A percentile compares a stretch with the other conserved stretches of the same genome.
Conservation (phyloP, 64 coral and sea anemone species). For the Dendronephthya gigantea region DNA sequence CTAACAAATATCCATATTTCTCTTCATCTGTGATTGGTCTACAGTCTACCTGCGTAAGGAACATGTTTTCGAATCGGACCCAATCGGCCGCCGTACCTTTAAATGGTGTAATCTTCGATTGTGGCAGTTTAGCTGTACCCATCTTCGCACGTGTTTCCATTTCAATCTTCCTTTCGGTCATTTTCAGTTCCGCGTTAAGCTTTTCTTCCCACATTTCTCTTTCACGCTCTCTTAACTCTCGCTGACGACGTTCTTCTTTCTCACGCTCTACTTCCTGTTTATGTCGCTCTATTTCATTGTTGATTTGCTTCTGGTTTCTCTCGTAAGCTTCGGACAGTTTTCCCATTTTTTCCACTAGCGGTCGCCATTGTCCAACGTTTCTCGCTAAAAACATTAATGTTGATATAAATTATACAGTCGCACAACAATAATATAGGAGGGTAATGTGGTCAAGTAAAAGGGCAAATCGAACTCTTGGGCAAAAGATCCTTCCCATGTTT, state of each 20-base stretch:
- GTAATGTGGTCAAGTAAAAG: too few relatives aligned
- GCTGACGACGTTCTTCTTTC: too few relatives aligned
- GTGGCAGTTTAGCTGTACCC: background rate
- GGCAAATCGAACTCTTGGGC: too few relatives aligned
- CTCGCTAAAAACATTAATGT: too few relatives aligned
- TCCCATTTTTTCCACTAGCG: background rate
- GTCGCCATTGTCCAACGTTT: too few relatives aligned
- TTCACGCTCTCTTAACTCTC: background rate
- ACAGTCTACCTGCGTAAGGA: background rate
- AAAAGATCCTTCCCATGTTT: too few relatives aligned
- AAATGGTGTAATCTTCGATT: background rate
- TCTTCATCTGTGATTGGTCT: background rate
- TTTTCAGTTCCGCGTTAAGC: background rate
- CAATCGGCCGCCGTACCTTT: too few relatives aligned
- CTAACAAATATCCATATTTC: background rate
- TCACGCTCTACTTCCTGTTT: too few relatives aligned
- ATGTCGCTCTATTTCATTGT: too few relatives aligned
- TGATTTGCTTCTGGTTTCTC: background rate
- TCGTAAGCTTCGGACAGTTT: conserved; percentile 11
- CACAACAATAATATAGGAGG: too few relatives aligned
- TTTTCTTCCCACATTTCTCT: background rate
- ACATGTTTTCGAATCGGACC: background rate
- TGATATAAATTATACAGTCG: too few relatives aligned
- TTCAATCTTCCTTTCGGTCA: background rate
- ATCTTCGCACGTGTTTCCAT: background rate